Base-by-base conservation (phyloP, 2,888 invertebrate species). In the Eustalomyia histrio region DNA sequence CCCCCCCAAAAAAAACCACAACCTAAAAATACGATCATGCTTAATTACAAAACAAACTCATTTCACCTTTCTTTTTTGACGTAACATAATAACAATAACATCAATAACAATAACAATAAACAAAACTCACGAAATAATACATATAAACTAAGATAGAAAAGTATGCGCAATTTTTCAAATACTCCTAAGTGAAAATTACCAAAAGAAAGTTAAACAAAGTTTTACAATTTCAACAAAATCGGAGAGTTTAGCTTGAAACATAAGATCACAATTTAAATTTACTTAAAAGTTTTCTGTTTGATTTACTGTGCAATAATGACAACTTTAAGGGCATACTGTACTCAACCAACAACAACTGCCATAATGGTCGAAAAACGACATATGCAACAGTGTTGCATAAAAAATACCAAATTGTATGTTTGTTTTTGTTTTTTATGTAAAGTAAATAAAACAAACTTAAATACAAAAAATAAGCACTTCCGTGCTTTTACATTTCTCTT, bases 41-140 rank as follows among this genome's bases (percentile, higher is more conserved):
- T 80, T 79, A 83, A 80, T 80, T 80, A 80, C 80, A 73, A 76
- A 68, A 78, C 80, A 75, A 69, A 69, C 60, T 65, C 80, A 81
- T 83, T 83, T 83, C 83, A 81, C 83, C 83, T 83, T 83, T 83
- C 80, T 81, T 81, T 81, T 80, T 72, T 50, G 57, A 63, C 57
- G 72, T 76, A 76, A 76, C 75, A 69, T 14, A 68, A 24, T 33
- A 65, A 76, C 50, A 61, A 60, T 35, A 63, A 52, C 61, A 67
- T 55, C 8, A 50, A 64, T 21, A 29, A 29, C 8, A 50, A 64
- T 21, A 29, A 29, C 50, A 67, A 50, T 50, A 73, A 39, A 35
- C 43, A 73, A 52, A 67, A 60, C 58, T 58, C 35, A 35, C 16
- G 17, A 35, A 58, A 58, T 21, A 24, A 14, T 55, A 47, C 43